These are phyloP conservation scores for Busseola fusca DNA, from an alignment of 2,888 invertebrate species.

Conservation along the genomic window DNA sequence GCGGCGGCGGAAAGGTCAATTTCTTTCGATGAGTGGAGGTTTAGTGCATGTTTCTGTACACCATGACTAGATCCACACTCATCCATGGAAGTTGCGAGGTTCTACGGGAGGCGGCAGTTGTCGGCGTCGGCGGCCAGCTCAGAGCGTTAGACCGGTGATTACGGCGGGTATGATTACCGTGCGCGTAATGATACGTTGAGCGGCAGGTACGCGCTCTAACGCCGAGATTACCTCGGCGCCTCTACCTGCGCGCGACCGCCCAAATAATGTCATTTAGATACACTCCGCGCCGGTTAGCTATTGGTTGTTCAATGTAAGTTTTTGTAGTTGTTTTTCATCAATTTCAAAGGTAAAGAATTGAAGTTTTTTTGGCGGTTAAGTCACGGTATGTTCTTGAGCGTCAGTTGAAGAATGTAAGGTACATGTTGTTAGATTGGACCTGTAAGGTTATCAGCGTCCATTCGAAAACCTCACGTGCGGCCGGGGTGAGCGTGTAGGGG, in stretches of 20 bases:
- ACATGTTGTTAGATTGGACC: constrained; percentile 52
- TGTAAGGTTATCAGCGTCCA: constrained; percentile 66
- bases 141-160: constrained; percentile 74
- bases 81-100: constrained; percentile 91
- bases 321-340: constrained; percentile 75
- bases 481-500: constrained; percentile 69
- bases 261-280: constrained; percentile 82
- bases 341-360: constrained; percentile 67
- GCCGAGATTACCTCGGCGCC: constrained; percentile 73
- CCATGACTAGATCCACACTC: constrained; percentile 95
- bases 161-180: constrained; percentile 80
- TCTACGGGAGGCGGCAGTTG: constrained; percentile 77
- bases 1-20: constrained; percentile 81
- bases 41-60: constrained; percentile 91
- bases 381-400: constrained; percentile 64
- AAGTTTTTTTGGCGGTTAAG: constrained; percentile 67
- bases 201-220: constrained; percentile 78
- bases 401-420: constrained; percentile 45
- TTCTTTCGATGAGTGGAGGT: constrained; percentile 93
- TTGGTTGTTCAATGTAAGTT: constrained; percentile 81
- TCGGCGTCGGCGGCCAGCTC: constrained; percentile 61
- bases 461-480: constrained; percentile 70
- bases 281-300: constrained; percentile 76
- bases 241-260: constrained; percentile 78
- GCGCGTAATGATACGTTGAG: constrained; percentile 84